A percentile compares a stretch with the other conserved stretches of the same genome.
Conservation (phyloP, 2,888 invertebrate genomes). For the Graphium colonna region DNA sequence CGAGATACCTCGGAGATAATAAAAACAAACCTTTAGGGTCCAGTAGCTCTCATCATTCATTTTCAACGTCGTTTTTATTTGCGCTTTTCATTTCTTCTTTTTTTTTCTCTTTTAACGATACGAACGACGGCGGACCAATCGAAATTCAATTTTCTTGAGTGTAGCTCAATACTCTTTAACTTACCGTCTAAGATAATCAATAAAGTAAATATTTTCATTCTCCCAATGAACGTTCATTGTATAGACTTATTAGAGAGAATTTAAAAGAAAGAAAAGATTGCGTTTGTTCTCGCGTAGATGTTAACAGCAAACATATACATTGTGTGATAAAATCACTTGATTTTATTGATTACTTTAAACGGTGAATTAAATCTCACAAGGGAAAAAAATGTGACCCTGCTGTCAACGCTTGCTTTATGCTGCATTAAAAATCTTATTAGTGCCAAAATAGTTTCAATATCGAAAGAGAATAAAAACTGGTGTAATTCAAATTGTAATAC, state of each 20-base stretch:
- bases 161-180: slow-evolving; percentile 14
- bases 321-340: too few species aligned
- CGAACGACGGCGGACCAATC: slow-evolving; percentile 14
- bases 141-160: slow-evolving; percentile 21
- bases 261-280: too few species aligned
- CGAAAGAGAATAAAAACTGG: too few species aligned
- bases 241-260: slow-evolving; percentile 1
- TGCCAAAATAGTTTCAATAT: too few species aligned
- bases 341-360: background rate
- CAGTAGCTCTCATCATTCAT: slow-evolving; percentile 12
- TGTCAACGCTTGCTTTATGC: too few species aligned
- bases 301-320: background rate
- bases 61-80: slow-evolving; percentile 18
- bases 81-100: slow-evolving; percentile 5
- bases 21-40: slow-evolving; percentile 14
- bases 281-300: too few species aligned
- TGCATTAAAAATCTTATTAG: too few species aligned
- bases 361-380: background rate
- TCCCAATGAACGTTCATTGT: slow-evolving; percentile 14
- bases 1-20: slow-evolving; percentile 11
- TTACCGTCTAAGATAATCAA: slow-evolving; percentile 20
- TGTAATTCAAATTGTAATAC: too few species aligned
- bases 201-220: slow-evolving; percentile 15
- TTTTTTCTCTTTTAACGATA: slow-evolving; percentile 19
- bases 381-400: too few species aligned